These are phyloP conservation scores for Pipra filicauda DNA, from an alignment of 2,113 vertebrate genomes.

Conservation along the genomic window DNA sequence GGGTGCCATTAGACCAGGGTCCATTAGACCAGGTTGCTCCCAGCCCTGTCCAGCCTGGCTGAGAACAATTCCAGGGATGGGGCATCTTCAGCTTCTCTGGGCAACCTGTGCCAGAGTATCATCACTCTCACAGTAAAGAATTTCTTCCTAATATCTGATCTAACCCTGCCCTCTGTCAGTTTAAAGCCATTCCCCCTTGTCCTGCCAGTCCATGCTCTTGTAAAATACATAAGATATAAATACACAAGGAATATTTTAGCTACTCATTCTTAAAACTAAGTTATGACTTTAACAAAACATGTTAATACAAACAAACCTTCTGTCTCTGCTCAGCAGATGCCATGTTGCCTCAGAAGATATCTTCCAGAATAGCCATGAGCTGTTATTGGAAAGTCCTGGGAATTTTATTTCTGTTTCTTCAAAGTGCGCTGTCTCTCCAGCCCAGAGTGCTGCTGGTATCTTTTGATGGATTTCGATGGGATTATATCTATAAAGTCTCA, in stretches of 20 bases:
- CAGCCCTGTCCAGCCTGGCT: neutral
- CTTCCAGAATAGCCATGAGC: constrained; percentile 47
- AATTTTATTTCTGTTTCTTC: neutral
- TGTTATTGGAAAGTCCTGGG: neutral
- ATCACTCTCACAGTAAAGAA: neutral
- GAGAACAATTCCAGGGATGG: neutral
- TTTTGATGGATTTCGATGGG: constrained; percentile 93
- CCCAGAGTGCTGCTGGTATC: constrained; percentile 84
- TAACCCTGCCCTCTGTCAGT: neutral
- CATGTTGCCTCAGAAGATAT: neutral
- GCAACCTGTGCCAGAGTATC: neutral
- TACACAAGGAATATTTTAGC: neutral
- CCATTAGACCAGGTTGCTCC: neutral
- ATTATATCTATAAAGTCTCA: constrained; percentile 84
- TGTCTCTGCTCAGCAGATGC: constrained; percentile 49
- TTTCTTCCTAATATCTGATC: neutral
- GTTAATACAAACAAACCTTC: neutral
- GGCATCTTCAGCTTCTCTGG: neutral
- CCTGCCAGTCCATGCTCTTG: neutral
- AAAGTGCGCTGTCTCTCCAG: neutral
- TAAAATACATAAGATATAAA: neutral
- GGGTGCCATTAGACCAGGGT: neutral
- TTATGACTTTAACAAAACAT: neutral
- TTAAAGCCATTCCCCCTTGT: neutral
- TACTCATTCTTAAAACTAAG: neutral